A percentile compares a stretch with the other conserved stretches of the same genome.
Conservation (phyloP, 2,888 invertebrate genomes). For the Tachina fera region DNA sequence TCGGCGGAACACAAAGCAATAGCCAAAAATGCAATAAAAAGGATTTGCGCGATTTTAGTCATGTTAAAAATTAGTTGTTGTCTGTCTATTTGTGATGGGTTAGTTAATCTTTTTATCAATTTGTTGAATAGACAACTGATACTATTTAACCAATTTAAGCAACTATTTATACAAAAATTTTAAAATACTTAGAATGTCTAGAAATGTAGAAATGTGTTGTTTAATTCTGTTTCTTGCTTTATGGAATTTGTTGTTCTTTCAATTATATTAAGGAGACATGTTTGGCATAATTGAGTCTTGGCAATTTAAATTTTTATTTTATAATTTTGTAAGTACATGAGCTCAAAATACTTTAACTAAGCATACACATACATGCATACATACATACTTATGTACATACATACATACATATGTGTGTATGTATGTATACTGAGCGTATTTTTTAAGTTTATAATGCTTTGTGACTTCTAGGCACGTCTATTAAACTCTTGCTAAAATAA, state of each 20-base stretch:
- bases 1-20: constrained; percentile 71
- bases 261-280: constrained; percentile 56
- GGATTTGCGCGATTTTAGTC: constrained; percentile 76
- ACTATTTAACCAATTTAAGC: constrained; percentile 13
- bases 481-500: constrained; percentile 37
- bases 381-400: no score
- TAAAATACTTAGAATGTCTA: constrained; percentile 51
- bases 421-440: constrained; percentile 11
- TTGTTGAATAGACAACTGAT: constrained; percentile 66
- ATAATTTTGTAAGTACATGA: neutral
- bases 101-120: constrained; percentile 34
- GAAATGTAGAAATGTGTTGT: constrained; percentile 39
- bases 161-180: constrained; percentile 59
- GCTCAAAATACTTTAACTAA: neutral
- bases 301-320: neutral
- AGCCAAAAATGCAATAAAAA: constrained; percentile 73
- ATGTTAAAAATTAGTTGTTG: constrained; percentile 68
- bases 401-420: constrained; percentile 1
- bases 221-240: constrained; percentile 30
- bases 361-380: constrained; percentile 16
- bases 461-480: constrained; percentile 46
- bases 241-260: constrained; percentile 50
- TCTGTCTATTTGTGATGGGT: constrained; percentile 7
- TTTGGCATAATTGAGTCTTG: constrained; percentile 57
- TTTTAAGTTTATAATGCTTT: constrained; percentile 12